phyloP scores from a whole-genome alignment of 2,797 vertebrate genomes.

The Coregonus suidteri region DNA sequence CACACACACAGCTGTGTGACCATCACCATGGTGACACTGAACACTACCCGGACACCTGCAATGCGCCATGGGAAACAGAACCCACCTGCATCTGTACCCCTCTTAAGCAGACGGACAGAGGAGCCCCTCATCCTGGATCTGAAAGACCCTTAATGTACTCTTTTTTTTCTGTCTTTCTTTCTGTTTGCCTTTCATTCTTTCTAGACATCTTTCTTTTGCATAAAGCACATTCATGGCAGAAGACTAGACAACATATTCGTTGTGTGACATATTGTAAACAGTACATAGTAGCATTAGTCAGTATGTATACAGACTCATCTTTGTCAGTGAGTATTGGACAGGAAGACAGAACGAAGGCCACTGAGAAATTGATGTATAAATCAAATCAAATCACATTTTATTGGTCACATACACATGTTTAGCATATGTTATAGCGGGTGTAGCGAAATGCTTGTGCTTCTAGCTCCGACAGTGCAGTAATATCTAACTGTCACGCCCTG shows the following conservation, averaged over 20 bases:
- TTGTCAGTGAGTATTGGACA: neutral
- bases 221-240: conserved; percentile 40
- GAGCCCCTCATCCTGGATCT: conserved; percentile 53
- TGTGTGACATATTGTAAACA: neutral
- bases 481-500: too few relatives aligned
- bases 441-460: too few relatives aligned
- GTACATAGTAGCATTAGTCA: neutral
- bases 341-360: too few relatives aligned
- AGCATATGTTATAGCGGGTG: too few relatives aligned
- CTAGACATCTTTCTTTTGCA: conserved; percentile 37
- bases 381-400: too few relatives aligned
- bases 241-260: neutral
- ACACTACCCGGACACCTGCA: conserved; percentile 43
- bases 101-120: conserved; percentile 47
- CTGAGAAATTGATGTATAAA: too few relatives aligned
- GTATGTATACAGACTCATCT: neutral
- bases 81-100: conserved; percentile 60
- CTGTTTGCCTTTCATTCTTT: conserved; percentile 21
- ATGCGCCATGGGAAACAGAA: conserved; percentile 31
- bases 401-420: too few relatives aligned
- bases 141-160: conserved; percentile 60
- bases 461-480: too few relatives aligned
- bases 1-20: conserved; percentile 37
- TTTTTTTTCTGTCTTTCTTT: conserved; percentile 22
- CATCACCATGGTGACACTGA: conserved; percentile 35